Evolutionary conservation across 1,140 invertebrate species (phyloP).

Genomic region (Chelonus insularis): DNA sequence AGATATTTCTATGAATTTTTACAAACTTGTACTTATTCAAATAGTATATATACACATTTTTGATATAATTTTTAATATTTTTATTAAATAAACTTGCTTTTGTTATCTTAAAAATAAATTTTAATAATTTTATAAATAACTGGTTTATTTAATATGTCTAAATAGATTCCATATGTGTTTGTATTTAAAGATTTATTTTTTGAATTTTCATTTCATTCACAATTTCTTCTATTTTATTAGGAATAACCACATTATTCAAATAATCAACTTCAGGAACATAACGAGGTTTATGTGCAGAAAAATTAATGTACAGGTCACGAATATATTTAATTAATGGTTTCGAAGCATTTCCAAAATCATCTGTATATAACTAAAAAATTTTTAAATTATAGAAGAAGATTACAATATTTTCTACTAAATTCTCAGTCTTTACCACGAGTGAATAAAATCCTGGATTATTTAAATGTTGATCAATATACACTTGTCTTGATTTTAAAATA

Average conservation of each 20-base stretch:
- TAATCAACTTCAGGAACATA: constrained; percentile 33
- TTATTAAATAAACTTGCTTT: too few relatives aligned
- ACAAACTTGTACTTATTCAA: too few relatives aligned
- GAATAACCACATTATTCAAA: constrained; percentile 28
- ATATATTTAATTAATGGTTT: constrained; percentile 34
- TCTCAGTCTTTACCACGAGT: constrained; percentile 31
- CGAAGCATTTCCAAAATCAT: constrained; percentile 35
- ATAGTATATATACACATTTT: too few relatives aligned
- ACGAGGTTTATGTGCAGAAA: constrained; percentile 24
- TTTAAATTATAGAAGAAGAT: not conserved
- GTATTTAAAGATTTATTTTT: not conserved
- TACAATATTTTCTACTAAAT: not conserved
- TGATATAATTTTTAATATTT: too few relatives aligned
- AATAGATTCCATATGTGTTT: too few relatives aligned
- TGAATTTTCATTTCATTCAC: constrained; percentile 31
- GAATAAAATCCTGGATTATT: constrained; percentile 44
- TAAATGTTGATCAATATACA: constrained; percentile 40
- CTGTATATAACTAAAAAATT: constrained; percentile 35
- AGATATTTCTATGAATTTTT: too few relatives aligned
- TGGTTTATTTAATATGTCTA: too few relatives aligned
- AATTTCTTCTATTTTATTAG: constrained; percentile 25
- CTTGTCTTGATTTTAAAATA: constrained; percentile 37
- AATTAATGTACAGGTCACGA: constrained; percentile 26
- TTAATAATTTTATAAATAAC: too few relatives aligned
- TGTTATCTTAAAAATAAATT: too few relatives aligned